Conservation (phyloP, 2,113 vertebrate species). For the Oxygymnocypris stewartii region DNA sequence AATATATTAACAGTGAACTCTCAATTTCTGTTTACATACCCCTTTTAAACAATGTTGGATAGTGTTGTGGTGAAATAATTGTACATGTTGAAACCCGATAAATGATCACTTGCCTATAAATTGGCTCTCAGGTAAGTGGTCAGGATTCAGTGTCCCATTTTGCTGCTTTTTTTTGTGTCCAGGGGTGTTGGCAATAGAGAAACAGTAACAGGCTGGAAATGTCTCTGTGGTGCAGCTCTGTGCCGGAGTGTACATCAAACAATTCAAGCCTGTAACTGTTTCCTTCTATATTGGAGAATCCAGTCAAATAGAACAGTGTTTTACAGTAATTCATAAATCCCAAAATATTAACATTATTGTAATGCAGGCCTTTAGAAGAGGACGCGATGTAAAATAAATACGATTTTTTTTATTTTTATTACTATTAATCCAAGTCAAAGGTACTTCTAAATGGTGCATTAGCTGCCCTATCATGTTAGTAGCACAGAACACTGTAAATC, state of each 20-base stretch:
- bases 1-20: conserved; percentile 39
- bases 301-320: not conserved
- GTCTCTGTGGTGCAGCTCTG: conserved; percentile 30
- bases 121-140: not conserved
- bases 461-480: conserved; percentile 45
- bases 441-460: conserved; percentile 26
- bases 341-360: conserved; percentile 25
- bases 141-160: not conserved
- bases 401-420: not conserved
- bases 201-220: conserved; percentile 1
- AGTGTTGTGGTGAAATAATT: not conserved
- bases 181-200: not conserved
- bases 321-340: conserved; percentile 28
- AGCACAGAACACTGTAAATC: conserved; percentile 22
- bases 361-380: not conserved
- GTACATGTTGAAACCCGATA: conserved; percentile 8
- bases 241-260: not conserved
- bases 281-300: not conserved
- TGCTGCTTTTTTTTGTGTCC: not conserved
- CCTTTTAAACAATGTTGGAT: conserved; percentile 29
- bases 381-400: not conserved
- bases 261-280: not conserved
- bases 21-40: conserved; percentile 12
- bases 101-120: not conserved
- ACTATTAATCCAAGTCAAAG: conserved; percentile 2